Base-by-base conservation (phyloP, 2,888 invertebrate species). In the Cephus rjabovi region DNA sequence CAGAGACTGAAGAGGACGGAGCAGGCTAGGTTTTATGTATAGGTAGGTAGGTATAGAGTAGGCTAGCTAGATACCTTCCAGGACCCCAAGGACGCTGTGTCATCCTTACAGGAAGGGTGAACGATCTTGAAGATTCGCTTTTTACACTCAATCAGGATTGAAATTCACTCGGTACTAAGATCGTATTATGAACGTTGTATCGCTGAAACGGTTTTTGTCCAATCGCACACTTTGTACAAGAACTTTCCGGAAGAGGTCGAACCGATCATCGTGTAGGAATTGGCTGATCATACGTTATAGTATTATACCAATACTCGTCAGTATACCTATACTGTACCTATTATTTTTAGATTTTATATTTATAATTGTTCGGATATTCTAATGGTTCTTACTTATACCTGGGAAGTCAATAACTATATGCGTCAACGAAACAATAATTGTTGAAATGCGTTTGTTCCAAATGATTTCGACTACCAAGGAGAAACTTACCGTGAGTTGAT, bases 31-130 rank as follows among this genome's bases (percentile, higher is more conserved):
- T 56, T 23, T 23, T 56, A 56, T 56, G 11, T 35, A 35, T 35
- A 35, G 35, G 12, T 3, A 3, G 35, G 12, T 35, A 35, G 35
- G 35, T 35, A 35, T 35, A 35, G 12, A 35, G 35, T 35, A 12
- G 35, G 12, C 35, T 35, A 56, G 56, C 23, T 56, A 56, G 56
- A 56, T 23, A 56, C 56, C 23, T 56, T 9, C 9, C 56, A 56
- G 56, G 56, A 56, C 56, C 56, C 56, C 76, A 79, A 76, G 75
- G 78, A 69, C 77, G 79, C 78, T 68, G 77, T 79, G 81, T 81
- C 81, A 81, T 79, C 68, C 30, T 74, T 31, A 56, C 9, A 9
- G 56, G 2, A 73, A 74, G 69, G 77, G 77, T 74, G 77, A 77
- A 74, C 76, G 71, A 77, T 40, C 76, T 77, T 74, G 79, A 76